Percentiles rank a stretch among this genome's conserved stretches.
Conservation (phyloP, 2,113 vertebrate genomes). For the Bos indicus region DNA sequence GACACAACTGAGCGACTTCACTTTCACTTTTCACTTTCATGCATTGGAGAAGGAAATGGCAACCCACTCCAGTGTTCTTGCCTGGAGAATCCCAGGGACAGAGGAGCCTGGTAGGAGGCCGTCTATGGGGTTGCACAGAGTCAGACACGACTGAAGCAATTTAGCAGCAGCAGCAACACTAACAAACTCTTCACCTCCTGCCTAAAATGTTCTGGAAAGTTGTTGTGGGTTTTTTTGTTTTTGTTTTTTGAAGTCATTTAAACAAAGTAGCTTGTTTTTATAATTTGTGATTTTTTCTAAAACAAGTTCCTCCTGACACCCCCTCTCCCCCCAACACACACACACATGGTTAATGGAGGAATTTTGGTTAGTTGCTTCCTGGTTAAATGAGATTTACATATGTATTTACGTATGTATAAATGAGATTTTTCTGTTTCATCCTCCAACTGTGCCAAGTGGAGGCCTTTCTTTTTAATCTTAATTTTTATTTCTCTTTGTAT, state of each 20-base stretch:
- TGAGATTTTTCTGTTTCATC: not conserved
- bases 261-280: not conserved
- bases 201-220: not conserved
- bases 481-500: slow-evolving; percentile 29
- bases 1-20: too few species aligned
- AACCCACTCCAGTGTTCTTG: too few species aligned
- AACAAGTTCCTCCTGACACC: not conserved
- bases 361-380: not conserved
- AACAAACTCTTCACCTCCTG: not conserved
- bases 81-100: too few species aligned
- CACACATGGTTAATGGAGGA: not conserved
- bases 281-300: slow-evolving; percentile 5
- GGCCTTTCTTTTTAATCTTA: not conserved
- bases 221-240: not conserved
- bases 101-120: too few species aligned
- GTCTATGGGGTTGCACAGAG: too few species aligned
- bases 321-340: not conserved
- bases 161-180: not conserved
- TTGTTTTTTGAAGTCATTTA: not conserved
- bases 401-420: not conserved
- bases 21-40: too few species aligned
- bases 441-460: not conserved
- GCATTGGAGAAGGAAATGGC: too few species aligned
- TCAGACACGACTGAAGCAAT: too few species aligned
- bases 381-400: not conserved